Percentiles rank a stretch among this genome's conserved stretches.
Conservation (phyloP, 2,888 invertebrate genomes). For the Synanthedon formicaeformis region DNA sequence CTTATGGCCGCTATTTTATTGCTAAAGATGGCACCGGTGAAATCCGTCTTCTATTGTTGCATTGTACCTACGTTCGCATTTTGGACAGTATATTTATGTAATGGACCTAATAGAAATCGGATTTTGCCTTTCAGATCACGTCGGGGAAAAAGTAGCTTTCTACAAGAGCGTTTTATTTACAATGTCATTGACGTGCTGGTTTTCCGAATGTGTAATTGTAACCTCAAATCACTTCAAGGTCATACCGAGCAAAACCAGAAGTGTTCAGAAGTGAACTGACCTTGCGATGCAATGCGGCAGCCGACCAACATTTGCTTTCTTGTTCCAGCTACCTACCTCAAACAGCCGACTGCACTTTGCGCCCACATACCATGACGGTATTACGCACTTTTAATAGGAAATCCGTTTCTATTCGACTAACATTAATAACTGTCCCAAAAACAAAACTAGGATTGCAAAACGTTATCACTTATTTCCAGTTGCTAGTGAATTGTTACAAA, state of each 20-base stretch:
- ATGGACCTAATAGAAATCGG: constrained; percentile 8
- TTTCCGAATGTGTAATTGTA: constrained; percentile 44
- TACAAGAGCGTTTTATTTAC: constrained; percentile 27
- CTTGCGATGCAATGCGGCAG: constrained; percentile 43
- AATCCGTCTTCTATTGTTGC: constrained; percentile 1
- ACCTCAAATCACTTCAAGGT: constrained; percentile 53
- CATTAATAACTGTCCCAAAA: constrained; percentile 8
- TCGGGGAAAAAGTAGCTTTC: constrained; percentile 50
- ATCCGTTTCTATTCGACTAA: constrained; percentile 9
- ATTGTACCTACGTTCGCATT: constrained; percentile 16
- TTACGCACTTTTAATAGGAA: constrained; percentile 19
- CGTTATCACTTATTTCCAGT: background rate
- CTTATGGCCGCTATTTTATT: constrained; percentile 15
- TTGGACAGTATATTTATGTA: constrained; percentile 24
- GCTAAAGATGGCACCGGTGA: constrained; percentile 2
- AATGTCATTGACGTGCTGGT: constrained; percentile 23
- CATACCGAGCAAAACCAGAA: constrained; percentile 51
- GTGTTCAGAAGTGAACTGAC: constrained; percentile 46
- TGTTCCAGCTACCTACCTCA: constrained; percentile 12
- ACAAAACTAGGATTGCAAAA: constrained; percentile 2
- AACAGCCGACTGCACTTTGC: constrained; percentile 7
- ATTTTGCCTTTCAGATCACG: constrained; percentile 41
- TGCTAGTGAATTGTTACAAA: constrained; percentile 1
- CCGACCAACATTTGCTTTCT: constrained; percentile 1
- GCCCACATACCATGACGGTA: constrained; percentile 7